phyloP scores from a whole-genome alignment of 1,140 invertebrate species.

The Schlechtendalia chinensis region DNA sequence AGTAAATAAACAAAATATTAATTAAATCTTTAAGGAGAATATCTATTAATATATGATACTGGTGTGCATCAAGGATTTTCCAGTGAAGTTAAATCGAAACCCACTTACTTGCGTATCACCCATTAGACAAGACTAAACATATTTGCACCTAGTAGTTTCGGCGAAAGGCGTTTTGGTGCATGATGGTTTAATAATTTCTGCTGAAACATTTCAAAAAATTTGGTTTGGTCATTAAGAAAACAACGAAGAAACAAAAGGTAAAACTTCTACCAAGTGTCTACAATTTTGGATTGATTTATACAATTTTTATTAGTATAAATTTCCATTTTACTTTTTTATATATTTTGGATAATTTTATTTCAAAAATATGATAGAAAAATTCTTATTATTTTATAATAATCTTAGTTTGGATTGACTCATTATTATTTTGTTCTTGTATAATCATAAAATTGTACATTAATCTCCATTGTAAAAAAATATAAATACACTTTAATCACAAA shows the following conservation, averaged over 20 bases:
- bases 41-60: too few species aligned
- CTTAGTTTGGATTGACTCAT: too few species aligned
- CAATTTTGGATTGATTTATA: conserved; percentile 62
- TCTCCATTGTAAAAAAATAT: too few species aligned
- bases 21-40: not conserved
- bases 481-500: too few species aligned
- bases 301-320: too few species aligned
- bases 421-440: too few species aligned
- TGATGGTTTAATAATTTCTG: conserved; percentile 86
- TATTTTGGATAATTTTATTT: too few species aligned
- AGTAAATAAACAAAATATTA: conserved; percentile 3
- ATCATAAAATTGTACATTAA: too few species aligned
- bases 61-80: conserved; percentile 70
- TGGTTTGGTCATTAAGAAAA: conserved; percentile 91
- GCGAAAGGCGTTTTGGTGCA: conserved; percentile 78
- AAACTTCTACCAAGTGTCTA: conserved; percentile 65
- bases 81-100: conserved; percentile 83
- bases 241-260: conserved; percentile 78
- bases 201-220: conserved; percentile 88
- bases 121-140: conserved; percentile 79
- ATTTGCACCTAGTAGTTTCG: conserved; percentile 69
- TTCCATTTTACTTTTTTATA: too few species aligned
- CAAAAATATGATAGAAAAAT: too few species aligned
- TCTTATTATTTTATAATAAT: too few species aligned
- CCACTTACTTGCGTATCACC: conserved; percentile 84